Evolutionary conservation across 2,888 invertebrate species (phyloP), one percentile per base, ranked within the genome.

Genomic region (Carabus problematicus): DNA sequence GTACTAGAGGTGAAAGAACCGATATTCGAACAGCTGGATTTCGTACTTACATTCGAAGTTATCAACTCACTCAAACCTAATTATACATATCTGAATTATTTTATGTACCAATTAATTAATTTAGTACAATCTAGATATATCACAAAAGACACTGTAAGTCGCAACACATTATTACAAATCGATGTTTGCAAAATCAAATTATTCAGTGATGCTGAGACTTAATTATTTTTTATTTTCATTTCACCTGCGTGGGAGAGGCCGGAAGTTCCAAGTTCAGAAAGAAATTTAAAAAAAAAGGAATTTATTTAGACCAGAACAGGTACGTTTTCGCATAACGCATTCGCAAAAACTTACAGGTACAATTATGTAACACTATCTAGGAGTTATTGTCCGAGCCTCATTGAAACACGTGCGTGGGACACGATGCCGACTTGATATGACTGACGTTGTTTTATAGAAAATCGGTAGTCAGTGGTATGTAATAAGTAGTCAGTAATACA

Each of bases 91-190:
- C 41, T 64, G 56, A 64, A 64, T 64, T 52, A 52, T 12, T 47
- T 54, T 52, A 52, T 52, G 12, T 52, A 63, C 54, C 55, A 55
- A 42, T 64, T 52, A 52, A 52, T 52, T 52, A 8, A 18, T 29
- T 64, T 55, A 52, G 68, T 43, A 56, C 43, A 61, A 42, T 64
- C 64, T 54, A 75, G 71, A 75, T 77, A 77, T 77, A 77, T 77
- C 77, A 77, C 77, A 77, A 75, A 76, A 75, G 75, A 77, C 75
- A 76, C 77, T 76, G 76, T 75, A 76, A 76, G 76, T 73, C 73
- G 74, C 73, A 73, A 74, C 73, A 73, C 73, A 76, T 75, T 72
- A 71, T 72, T 72, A 18, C 9, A 9, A 18, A 74, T 75, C 74
- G 76, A 77, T 77, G 75, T 76, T 75, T 74, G 74, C 74, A 75